Percentiles rank a stretch among this genome's conserved stretches.
phyloP scores from a whole-genome alignment of 2,888 invertebrate species.

The Synanthedon andrenaeformis region DNA sequence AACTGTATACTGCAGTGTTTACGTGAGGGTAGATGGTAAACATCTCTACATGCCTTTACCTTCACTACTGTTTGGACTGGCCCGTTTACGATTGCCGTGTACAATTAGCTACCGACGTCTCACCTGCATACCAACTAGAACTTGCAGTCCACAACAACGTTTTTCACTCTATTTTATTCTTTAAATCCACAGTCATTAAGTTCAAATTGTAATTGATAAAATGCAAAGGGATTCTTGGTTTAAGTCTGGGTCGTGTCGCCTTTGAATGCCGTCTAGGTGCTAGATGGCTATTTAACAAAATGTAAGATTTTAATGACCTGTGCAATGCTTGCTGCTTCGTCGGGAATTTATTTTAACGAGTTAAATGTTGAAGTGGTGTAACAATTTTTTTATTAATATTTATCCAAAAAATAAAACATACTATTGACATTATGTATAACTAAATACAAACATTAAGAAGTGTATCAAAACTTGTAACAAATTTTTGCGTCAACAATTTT shows the following conservation, averaged over 20 bases:
- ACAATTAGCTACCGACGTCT: slow-evolving; percentile 58
- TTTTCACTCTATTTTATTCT: neutral
- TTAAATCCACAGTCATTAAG: no score
- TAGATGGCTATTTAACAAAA: slow-evolving; percentile 16
- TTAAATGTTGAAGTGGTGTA: neutral
- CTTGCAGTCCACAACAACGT: slow-evolving; percentile 1
- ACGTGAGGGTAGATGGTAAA: slow-evolving; percentile 61
- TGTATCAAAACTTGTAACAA: no score
- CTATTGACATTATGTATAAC: no score
- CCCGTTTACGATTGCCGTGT: slow-evolving; percentile 48
- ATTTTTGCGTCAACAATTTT: no score
- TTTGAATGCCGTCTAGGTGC: slow-evolving; percentile 27
- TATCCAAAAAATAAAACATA: no score
- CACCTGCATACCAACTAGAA: slow-evolving; percentile 33
- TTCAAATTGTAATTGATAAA: neutral
- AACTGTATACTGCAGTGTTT: slow-evolving; percentile 50
- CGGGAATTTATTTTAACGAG: neutral
- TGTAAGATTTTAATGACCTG: slow-evolving; percentile 20
- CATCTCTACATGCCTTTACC: slow-evolving; percentile 52
- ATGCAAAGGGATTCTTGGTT: slow-evolving; percentile 5
- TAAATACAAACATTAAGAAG: no score
- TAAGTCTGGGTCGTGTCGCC: slow-evolving; percentile 21
- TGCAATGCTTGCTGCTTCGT: slow-evolving; percentile 2
- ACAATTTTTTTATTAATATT: no score
- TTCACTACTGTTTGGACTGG: slow-evolving; percentile 49